These are phyloP conservation scores for Auanema sp. DNA, from an alignment of 2,888 invertebrate genomes.

Conservation along the genomic window DNA sequence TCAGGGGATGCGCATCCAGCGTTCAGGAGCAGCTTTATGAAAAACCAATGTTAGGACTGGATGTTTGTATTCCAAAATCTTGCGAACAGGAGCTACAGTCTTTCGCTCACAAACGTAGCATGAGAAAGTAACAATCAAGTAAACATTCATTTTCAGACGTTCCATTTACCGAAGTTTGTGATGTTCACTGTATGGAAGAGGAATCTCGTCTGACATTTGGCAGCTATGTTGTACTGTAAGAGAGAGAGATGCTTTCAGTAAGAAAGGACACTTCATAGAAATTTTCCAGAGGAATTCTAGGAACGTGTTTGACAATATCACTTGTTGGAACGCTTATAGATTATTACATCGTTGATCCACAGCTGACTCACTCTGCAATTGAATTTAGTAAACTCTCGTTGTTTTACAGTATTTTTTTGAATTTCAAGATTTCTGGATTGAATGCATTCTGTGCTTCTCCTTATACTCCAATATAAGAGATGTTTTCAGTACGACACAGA, in stretches of 20 bases:
- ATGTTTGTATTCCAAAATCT: conserved; percentile 9
- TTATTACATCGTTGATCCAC: conserved; percentile 5
- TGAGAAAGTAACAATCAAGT: too few species aligned
- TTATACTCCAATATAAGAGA: conserved; percentile 9
- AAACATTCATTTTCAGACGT: conserved; percentile 12
- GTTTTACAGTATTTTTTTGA: not conserved
- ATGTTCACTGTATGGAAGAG: conserved; percentile 14
- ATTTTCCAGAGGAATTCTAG: not conserved
- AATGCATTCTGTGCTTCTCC: conserved; percentile 12
- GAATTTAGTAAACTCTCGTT: conserved; percentile 4
- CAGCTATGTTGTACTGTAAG: conserved; percentile 12
- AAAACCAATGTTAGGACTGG: conserved; percentile 5
- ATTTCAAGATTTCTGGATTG: conserved; percentile 13
- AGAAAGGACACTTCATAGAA: not conserved
- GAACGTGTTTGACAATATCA: not conserved
- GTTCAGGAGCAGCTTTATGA: conserved; percentile 3
- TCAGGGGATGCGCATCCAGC: not conserved
- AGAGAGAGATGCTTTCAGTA: not conserved
- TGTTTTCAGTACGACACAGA: conserved; percentile 8
- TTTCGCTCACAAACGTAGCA: conserved; percentile 8
- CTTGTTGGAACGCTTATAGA: conserved; percentile 10
- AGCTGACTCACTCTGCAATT: not conserved
- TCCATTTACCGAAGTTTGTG: conserved; percentile 11
- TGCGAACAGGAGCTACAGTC: conserved; percentile 5
- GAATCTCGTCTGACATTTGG: conserved; percentile 12